phyloP scores from a whole-genome alignment of 1,140 invertebrate species.

The Onthophagus taurus region DNA sequence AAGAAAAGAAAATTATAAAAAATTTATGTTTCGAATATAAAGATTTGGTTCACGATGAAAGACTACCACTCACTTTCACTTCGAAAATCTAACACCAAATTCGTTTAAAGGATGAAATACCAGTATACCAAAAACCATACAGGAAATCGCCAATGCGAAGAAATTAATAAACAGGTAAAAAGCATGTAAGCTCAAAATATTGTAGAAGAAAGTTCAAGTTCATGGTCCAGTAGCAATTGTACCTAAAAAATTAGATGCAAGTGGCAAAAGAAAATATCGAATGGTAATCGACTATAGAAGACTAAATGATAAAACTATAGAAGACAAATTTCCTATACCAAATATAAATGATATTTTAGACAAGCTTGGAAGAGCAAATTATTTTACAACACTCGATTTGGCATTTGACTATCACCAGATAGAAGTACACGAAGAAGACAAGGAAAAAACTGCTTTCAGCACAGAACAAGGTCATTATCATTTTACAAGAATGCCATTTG shows the following conservation, averaged over 20 bases:
- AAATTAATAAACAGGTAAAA: constrained; percentile 12
- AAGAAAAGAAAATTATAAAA: neutral
- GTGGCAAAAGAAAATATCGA: constrained; percentile 25
- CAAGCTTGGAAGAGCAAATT: constrained; percentile 33
- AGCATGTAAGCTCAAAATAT: constrained; percentile 11
- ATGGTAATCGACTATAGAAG: constrained; percentile 34
- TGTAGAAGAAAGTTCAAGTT: constrained; percentile 12
- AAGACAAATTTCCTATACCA: constrained; percentile 42
- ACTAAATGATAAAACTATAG: constrained; percentile 31
- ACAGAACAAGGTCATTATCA: constrained; percentile 8
- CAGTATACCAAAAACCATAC: constrained; percentile 8
- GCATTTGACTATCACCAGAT: constrained; percentile 45
- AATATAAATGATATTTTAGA: constrained; percentile 40
- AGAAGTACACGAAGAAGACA: constrained; percentile 31
- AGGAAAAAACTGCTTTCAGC: constrained; percentile 33
- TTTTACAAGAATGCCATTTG: constrained; percentile 8
- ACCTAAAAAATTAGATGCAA: constrained; percentile 21
- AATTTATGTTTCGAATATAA: constrained; percentile 3
- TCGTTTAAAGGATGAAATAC: neutral
- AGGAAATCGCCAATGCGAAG: constrained; percentile 1
- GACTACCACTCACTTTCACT: constrained; percentile 4
- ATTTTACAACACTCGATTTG: constrained; percentile 42
- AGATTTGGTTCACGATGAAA: constrained; percentile 6
- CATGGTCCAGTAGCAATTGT: constrained; percentile 20
- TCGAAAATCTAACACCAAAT: neutral